phyloP scores from a whole-genome alignment of 1,140 invertebrate species.

The Lerema accius region DNA sequence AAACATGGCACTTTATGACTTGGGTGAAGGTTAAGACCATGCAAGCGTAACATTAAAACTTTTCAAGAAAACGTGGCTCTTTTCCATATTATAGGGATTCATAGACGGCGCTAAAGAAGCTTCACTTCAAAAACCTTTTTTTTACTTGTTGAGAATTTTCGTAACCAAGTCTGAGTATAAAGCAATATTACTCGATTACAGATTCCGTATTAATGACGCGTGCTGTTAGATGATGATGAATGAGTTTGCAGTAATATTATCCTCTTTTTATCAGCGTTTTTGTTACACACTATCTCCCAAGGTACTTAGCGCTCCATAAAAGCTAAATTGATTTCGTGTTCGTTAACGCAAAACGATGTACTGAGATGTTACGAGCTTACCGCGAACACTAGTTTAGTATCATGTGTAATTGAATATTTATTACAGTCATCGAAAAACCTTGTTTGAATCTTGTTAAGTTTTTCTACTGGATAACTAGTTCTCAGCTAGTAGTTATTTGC shows the following conservation, averaged over 20 bases:
- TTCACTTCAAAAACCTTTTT: too few species aligned
- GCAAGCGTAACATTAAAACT: too few species aligned
- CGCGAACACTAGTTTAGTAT: too few species aligned
- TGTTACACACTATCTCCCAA: slow-evolving; percentile 2
- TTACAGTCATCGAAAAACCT: slow-evolving; percentile 20
- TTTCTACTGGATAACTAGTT: slow-evolving; percentile 8
- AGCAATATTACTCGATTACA: neutral
- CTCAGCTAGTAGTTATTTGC: slow-evolving; percentile 4
- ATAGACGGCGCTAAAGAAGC: too few species aligned
- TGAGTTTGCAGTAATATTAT: slow-evolving; percentile 11
- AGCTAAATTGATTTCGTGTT: slow-evolving; percentile 9
- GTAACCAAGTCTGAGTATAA: too few species aligned
- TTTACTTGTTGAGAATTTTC: too few species aligned
- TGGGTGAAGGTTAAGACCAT: too few species aligned
- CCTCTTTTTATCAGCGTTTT: slow-evolving; percentile 11
- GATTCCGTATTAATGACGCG: neutral
- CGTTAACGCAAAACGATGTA: slow-evolving; percentile 3
- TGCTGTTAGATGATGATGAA: slow-evolving; percentile 10
- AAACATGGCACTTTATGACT: too few species aligned
- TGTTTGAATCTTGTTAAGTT: slow-evolving; percentile 21
- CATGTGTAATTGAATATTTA: slow-evolving; percentile 14
- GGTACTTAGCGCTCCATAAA: neutral
- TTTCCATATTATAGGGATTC: too few species aligned
- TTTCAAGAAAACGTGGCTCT: too few species aligned
- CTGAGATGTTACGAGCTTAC: too few species aligned